Conservation (phyloP, 2,888 invertebrate species). For the Lithophane ornitopus region DNA sequence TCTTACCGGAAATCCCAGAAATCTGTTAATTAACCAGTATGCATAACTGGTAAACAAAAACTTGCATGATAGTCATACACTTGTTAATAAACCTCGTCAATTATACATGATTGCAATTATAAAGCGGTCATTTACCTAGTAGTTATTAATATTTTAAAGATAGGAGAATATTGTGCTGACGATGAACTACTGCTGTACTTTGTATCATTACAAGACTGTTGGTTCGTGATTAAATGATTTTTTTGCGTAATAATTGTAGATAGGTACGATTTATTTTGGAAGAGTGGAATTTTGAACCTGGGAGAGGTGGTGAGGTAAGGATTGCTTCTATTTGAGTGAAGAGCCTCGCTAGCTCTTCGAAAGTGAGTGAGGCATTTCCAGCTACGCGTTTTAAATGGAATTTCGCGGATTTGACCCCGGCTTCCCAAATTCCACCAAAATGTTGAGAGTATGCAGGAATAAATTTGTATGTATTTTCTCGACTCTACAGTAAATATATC, state of each 20-base stretch:
- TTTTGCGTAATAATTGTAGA: background rate
- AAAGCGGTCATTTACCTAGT: slow-evolving; percentile 51
- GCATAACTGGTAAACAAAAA: slow-evolving; percentile 36
- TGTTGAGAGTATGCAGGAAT: too few relatives aligned
- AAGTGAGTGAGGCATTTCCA: too few relatives aligned
- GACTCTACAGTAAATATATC: background rate
- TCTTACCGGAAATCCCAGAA: slow-evolving; percentile 22
- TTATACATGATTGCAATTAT: slow-evolving; percentile 49
- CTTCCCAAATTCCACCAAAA: too few relatives aligned
- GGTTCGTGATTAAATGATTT: background rate
- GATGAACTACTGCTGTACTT: background rate
- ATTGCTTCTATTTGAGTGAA: too few relatives aligned
- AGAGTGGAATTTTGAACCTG: background rate
- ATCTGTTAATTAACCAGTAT: slow-evolving; percentile 30
- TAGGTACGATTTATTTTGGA: background rate
- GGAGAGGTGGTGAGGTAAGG: too few relatives aligned
- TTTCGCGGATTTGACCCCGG: too few relatives aligned
- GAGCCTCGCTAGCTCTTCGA: too few relatives aligned
- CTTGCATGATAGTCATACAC: slow-evolving; percentile 5
- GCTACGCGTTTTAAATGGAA: too few relatives aligned
- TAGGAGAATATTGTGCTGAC: slow-evolving; percentile 17
- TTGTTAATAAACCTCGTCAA: slow-evolving; percentile 40
- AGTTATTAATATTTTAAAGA: slow-evolving; percentile 21
- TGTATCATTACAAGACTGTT: background rate
- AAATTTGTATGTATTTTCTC: background rate